Percentiles rank a stretch among this genome's conserved stretches.
phyloP scores from a whole-genome alignment of 2,888 invertebrate species.

The Lasioglossum calceatum region DNA sequence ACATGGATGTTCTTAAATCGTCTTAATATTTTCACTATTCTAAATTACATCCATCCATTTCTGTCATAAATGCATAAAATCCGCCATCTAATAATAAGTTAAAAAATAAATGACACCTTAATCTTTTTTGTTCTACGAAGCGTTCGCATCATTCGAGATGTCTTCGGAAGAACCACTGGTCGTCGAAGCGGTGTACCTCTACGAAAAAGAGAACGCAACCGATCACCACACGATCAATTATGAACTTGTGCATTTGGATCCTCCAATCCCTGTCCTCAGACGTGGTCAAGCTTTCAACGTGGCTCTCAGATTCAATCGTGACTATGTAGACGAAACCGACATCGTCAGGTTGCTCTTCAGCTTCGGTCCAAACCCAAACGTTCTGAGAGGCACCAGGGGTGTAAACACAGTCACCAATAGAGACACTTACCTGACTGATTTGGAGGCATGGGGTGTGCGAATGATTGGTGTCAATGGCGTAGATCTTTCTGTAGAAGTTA shows the following conservation, averaged over 20 bases:
- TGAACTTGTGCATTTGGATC: constrained; percentile 89
- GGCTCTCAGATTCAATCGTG: constrained; percentile 88
- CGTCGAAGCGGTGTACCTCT: constrained; percentile 88
- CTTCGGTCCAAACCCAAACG: constrained; percentile 86
- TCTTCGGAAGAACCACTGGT: constrained; percentile 84
- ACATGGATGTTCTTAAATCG: too few relatives aligned
- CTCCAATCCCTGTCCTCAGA: constrained; percentile 88
- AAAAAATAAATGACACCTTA: too few relatives aligned
- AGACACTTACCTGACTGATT: constrained; percentile 73
- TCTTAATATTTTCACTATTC: too few relatives aligned
- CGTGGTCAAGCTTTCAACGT: constrained; percentile 91
- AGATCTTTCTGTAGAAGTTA: constrained; percentile 85
- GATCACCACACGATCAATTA: constrained; percentile 89
- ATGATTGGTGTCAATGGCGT: constrained; percentile 77
- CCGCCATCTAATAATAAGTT: too few relatives aligned
- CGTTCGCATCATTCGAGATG: constrained; percentile 39
- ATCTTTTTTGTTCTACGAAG: background rate
- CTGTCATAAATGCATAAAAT: too few relatives aligned
- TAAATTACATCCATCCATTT: too few relatives aligned
- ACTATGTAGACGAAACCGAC: constrained; percentile 87
- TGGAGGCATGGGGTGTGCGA: constrained; percentile 84
- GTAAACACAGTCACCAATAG: constrained; percentile 81
- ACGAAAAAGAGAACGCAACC: constrained; percentile 89
- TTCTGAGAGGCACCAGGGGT: constrained; percentile 86
- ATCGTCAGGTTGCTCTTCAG: constrained; percentile 89